Evolutionary conservation across 2,888 invertebrate genomes (phyloP).

Genomic region (Ennomos quercinarius): DNA sequence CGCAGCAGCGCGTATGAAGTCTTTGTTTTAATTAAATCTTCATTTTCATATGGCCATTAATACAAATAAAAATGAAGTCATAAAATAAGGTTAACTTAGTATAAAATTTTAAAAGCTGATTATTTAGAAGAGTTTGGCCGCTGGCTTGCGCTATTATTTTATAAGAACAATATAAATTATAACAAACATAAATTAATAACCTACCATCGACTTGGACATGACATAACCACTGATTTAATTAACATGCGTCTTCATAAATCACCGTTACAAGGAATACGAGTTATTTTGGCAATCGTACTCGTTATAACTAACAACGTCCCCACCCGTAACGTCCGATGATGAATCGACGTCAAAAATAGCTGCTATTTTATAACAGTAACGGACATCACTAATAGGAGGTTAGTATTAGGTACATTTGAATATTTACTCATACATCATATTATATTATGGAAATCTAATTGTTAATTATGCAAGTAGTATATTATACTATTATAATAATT

Average conservation of each 20-base stretch:
- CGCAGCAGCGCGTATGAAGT: too few species aligned
- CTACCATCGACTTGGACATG: conserved; percentile 52
- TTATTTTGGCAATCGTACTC: conserved; percentile 78
- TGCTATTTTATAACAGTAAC: conserved; percentile 63
- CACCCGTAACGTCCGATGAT: conserved; percentile 63
- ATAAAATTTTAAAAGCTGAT: too few species aligned
- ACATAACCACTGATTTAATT: conserved; percentile 61
- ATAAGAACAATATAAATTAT: conserved; percentile 2
- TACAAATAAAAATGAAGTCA: too few species aligned
- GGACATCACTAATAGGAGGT: conserved; percentile 29
- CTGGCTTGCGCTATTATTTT: too few species aligned
- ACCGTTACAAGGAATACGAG: conserved; percentile 68
- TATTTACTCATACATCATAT: too few species aligned
- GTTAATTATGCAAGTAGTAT: neutral
- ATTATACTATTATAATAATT: neutral
- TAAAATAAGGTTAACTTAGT: too few species aligned
- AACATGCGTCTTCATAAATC: conserved; percentile 70
- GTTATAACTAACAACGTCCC: conserved; percentile 62
- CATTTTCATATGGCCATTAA: too few species aligned
- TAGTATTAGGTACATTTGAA: too few species aligned
- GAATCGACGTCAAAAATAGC: conserved; percentile 76
- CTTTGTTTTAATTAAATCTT: too few species aligned
- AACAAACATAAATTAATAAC: conserved; percentile 43
- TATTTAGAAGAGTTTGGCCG: too few species aligned
- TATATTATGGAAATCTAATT: too few species aligned